These are phyloP conservation scores for Ceratina australensis DNA, from an alignment of 1,140 invertebrate species.

Conservation along the genomic window DNA sequence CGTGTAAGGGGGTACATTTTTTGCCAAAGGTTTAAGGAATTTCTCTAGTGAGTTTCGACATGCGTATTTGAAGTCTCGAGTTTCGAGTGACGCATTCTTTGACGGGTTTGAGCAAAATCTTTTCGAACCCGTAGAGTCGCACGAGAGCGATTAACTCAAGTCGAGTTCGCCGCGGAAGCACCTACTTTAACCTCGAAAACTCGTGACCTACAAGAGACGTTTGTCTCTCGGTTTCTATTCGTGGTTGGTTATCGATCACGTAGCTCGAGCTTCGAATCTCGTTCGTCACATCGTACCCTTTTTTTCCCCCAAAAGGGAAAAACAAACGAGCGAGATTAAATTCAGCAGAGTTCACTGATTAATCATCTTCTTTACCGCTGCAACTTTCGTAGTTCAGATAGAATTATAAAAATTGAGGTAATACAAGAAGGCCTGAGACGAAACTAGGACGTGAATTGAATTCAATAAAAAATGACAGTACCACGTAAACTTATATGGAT, in stretches of 20 bases:
- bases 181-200: constrained; percentile 18
- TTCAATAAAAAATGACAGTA: too few relatives aligned
- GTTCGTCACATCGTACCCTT: not conserved
- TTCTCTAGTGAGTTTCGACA: too few relatives aligned
- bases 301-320: not conserved
- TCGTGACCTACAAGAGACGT: constrained; percentile 30
- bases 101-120: not conserved
- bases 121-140: not conserved
- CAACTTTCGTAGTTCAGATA: too few relatives aligned
- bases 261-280: not conserved
- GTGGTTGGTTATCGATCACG: constrained; percentile 24
- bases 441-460: too few relatives aligned
- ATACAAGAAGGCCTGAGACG: too few relatives aligned
- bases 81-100: not conserved
- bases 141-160: constrained; percentile 17
- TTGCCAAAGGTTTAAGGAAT: too few relatives aligned
- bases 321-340: constrained; percentile 1
- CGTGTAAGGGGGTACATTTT: too few relatives aligned
- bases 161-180: not conserved
- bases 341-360: not conserved
- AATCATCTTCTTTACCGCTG: too few relatives aligned
- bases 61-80: not conserved
- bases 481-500: too few relatives aligned
- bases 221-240: constrained; percentile 22
- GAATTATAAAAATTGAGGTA: too few relatives aligned